Evolutionary conservation across 2,113 vertebrate species (phyloP), one percentile per base, ranked within the genome.

Genomic region (Oxygymnocypris stewartii): DNA sequence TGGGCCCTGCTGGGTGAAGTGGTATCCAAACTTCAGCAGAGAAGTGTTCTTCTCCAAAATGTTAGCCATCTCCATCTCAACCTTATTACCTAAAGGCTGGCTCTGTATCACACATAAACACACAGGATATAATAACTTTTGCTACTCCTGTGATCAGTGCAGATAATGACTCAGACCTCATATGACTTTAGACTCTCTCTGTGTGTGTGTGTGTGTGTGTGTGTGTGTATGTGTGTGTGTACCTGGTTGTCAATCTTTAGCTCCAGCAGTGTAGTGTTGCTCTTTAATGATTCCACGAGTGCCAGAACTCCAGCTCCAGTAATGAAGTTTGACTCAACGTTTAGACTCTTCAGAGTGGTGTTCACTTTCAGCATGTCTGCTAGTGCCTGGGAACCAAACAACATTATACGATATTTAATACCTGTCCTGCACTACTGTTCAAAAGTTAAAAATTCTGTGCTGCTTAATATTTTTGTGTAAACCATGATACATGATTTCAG

Each of bases 231-330:
- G 35, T 79, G 57, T 63, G 47, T 44, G 13, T 37, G 8, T 91
- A 99, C 98, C 97, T 99, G 98, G 92, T 99, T 99, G 91, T 99
- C 97, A 0, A 99, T 99, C 92, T 98, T 99, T 78, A 99, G 95
- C 89, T 99, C 98, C 79, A 95, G 89, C 4, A 99, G 94, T 0
- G 97, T 96, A 0, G 93, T 96, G 92, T 99, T 99, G 54, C 93
- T 77, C 61, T 97, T 96, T 18, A 99, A 95, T 0, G 97, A 95
- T 86, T 96, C 96, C 0, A 98, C 93, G 28, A 99, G 90, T 80
- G 95, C 92, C 88, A 98, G 84, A 88, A 99, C 94, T 84, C 98
- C 98, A 0, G 95, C 89, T 54, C 98, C 98, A 0, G 97, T 98
- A 87, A 99, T 98, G 92, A 99, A 99, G 93, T 99, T 99, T n/a